These are phyloP conservation scores for Drosophila nebulosa DNA, from an alignment of 1,140 invertebrate species.

Conservation along the genomic window DNA sequence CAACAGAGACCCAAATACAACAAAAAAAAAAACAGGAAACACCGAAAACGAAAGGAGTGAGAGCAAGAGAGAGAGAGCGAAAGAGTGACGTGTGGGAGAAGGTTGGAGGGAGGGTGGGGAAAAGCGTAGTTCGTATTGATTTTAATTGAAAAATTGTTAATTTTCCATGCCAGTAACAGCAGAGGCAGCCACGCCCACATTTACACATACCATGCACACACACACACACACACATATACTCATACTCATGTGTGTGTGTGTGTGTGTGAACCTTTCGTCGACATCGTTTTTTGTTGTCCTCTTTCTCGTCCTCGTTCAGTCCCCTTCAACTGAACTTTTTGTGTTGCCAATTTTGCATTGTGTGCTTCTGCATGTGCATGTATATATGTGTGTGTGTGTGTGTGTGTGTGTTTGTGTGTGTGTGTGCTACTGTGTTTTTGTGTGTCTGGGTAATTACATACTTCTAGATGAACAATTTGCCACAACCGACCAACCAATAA, in stretches of 20 bases:
- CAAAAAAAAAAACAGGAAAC: background rate
- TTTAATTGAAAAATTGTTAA: slow-evolving; percentile 80
- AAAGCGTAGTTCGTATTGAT: slow-evolving; percentile 74
- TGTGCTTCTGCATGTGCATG: slow-evolving; percentile 5
- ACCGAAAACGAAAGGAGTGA: slow-evolving; percentile 8
- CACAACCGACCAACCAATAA: slow-evolving; percentile 34
- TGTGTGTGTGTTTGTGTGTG: slow-evolving; percentile 21
- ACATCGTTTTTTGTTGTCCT: background rate
- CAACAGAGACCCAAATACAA: background rate
- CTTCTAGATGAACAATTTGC: slow-evolving; percentile 74
- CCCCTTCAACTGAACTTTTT: slow-evolving; percentile 55
- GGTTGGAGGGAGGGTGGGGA: background rate
- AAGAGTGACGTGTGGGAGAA: background rate
- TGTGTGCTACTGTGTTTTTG: slow-evolving; percentile 45
- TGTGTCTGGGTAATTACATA: slow-evolving; percentile 74
- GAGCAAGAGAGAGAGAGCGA: background rate
- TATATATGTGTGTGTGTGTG: background rate
- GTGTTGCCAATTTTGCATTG: slow-evolving; percentile 62
- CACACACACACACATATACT: no score
- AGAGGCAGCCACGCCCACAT: slow-evolving; percentile 42
- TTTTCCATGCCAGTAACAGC: slow-evolving; percentile 75
- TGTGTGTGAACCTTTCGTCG: background rate
- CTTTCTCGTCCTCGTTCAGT: background rate
- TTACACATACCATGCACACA: slow-evolving; percentile 27
- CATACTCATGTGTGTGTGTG: slow-evolving; percentile 2